Base-by-base conservation (phyloP, 2,888 invertebrate species). In the Sussaba pulchella region DNA sequence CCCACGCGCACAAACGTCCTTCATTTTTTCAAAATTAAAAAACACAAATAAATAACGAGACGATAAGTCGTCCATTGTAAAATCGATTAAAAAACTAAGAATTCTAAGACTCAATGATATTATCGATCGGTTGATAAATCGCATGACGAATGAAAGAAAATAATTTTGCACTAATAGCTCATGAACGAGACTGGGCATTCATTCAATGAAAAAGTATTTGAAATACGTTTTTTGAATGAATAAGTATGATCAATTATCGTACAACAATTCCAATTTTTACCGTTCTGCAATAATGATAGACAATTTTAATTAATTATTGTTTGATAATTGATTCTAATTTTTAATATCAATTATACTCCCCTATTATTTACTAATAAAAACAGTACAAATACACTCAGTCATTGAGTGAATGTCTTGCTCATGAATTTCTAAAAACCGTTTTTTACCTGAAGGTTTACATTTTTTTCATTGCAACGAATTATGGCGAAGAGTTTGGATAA, bases 1-100 rank as follows among this genome's bases (percentile, higher is more conserved):
- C 43, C 52, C 41, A 66, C 75, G 75, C 63, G n/a, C 14, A 57
- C 57, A 67, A 59, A 78, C 72, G 66, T 78, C 78, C 78, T 73
- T 67, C 45, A 14, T 36, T 10, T 67, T 67, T 54, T 61, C 31
- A 31, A 31, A 31, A 31, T 5, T 31, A 31, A 71, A 31, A 66
- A 72, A 67, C n/a, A 78, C 10, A 52, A 71, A 52, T 73, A 31
- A n/a, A n/a, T 67, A 52, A 41, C 67, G 70, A 76, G 70, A 70
- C 14, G 69, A 67, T 61, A 43, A 78, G 67, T 78, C 17, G 31
- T 31, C 2, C 31, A 31, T 2, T 31, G n/a, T 67, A 78, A 52
- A 73, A 73, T 78, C 43, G 54, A 61, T n/a, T 26, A 61, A 78
- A 39, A 26, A 12, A 26, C 21, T 8, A 19, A 52, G 52, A 39